Percentiles rank a stretch among this genome's conserved stretches.
Evolutionary conservation across 2,113 vertebrate species (phyloP).

Genomic region (Bambusicola thoracicus): DNA sequence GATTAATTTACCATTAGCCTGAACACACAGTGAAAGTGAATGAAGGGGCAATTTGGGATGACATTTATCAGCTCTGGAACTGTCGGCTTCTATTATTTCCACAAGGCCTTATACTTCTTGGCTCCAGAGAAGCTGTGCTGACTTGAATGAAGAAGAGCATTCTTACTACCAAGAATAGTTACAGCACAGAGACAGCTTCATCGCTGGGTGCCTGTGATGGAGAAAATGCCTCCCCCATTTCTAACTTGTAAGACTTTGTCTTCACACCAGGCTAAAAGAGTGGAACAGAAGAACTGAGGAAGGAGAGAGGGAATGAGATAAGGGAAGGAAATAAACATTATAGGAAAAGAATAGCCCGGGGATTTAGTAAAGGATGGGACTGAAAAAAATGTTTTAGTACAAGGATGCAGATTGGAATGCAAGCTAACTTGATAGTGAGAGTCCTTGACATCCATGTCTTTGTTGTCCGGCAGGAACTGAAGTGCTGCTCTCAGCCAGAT

Average conservation of each 20-base stretch:
- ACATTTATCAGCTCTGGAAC: constrained; percentile 74
- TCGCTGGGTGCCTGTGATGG: neutral
- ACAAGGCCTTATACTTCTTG: constrained; percentile 67
- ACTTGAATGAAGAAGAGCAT: constrained; percentile 57
- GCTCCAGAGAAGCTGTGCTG: constrained; percentile 56
- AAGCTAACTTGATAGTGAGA: neutral
- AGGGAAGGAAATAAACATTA: neutral
- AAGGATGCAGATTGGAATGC: neutral
- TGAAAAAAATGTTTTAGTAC: neutral
- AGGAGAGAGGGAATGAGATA: neutral
- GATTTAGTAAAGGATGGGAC: neutral
- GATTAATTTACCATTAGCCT: constrained; percentile 70
- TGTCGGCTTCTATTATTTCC: constrained; percentile 68
- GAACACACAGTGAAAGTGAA: constrained; percentile 55
- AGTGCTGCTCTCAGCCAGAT: neutral
- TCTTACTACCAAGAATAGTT: constrained; percentile 24
- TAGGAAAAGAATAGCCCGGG: neutral
- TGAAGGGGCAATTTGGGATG: constrained; percentile 71
- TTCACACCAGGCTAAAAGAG: neutral
- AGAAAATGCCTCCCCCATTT: neutral
- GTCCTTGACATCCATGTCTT: neutral
- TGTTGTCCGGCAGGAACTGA: neutral
- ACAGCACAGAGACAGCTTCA: neutral
- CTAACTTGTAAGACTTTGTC: neutral
- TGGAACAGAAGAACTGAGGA: neutral